Base-by-base conservation (phyloP, 2,113 vertebrate species). In the Nestor notabilis region DNA sequence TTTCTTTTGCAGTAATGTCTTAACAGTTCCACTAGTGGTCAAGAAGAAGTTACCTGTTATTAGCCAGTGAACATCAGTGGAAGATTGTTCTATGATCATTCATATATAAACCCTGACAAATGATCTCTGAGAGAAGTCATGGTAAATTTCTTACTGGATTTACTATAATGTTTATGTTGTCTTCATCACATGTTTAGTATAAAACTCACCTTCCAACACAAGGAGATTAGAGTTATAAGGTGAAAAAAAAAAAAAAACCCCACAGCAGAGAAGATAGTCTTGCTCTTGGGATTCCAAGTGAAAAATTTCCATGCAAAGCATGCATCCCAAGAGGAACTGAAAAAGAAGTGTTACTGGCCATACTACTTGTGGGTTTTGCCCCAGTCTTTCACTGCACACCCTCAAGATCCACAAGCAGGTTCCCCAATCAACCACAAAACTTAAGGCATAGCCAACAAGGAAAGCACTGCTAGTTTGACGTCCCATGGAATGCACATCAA, bases 151-250 rank as follows among this genome's bases (percentile, higher is more conserved):
- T 87, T 71, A 35, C 28, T 55, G 49, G 53, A 35, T 52, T 79
- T 55, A 56, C 39, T 39, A 9, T 50, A 74, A 71, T 44, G 46
- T 35, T 82, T 56, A 63, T 25, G 20, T 49, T 47, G 7, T 43
- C 33, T n/a, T 93, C 47, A 60, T 71, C 46, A 61, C 0, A 5
- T 31, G 17, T 69, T 88, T 80, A 31, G 7, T 16, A 39, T 12
- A 92, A 95, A 89, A 81, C 8, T 83, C 9, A 39, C 44, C n/a
- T 87, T 78, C 28, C 49, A 94, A 61, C 29, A 61, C 17, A 56
- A 37, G 18, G 12, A 81, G 6, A 70, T 55, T 20, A 64, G 11
- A 56, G 13, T 55, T 70, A 58, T n/a, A 35, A 27, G 20, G 20
- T 61, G 4, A 11, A 10, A 2, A 24, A 2, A 9, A 25, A 82